phyloP scores from a whole-genome alignment of 2,888 invertebrate genomes.

The Neocrepidodera transversa region DNA sequence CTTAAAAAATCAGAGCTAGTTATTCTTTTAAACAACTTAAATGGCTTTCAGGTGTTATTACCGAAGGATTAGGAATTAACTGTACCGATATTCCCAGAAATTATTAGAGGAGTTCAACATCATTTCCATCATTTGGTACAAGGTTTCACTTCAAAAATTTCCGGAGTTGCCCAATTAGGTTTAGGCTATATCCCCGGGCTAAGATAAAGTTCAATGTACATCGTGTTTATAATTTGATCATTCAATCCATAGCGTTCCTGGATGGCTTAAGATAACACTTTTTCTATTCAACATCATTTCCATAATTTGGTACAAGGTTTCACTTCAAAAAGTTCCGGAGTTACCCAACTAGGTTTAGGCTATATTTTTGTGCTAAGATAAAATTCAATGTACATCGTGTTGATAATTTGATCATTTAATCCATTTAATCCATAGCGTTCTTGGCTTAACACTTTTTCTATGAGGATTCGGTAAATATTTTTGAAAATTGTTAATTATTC shows the following conservation, averaged over 20 bases:
- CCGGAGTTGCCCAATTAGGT: constrained; percentile 92
- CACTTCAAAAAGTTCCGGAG: constrained; percentile 77
- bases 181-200: constrained; percentile 97
- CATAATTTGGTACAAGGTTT: constrained; percentile 83
- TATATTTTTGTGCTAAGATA: constrained; percentile 98
- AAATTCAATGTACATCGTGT: constrained; percentile 99
- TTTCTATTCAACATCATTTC: constrained; percentile 82
- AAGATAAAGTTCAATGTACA: constrained; percentile 99
- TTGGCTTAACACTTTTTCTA: constrained; percentile 98
- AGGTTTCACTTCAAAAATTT: constrained; percentile 80
- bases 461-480: constrained; percentile 80
- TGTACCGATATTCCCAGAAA: constrained; percentile 91
- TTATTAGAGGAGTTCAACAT: constrained; percentile 83
- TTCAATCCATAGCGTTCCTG: constrained; percentile 98
- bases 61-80: constrained; percentile 80
- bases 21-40: too few species aligned
- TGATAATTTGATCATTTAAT: constrained; percentile 99
- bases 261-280: too few species aligned
- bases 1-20: too few species aligned
- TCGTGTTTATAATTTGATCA: constrained; percentile 99
- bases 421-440: constrained; percentile 93
- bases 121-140: constrained; percentile 85
- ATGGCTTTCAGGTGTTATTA: constrained; percentile 89
- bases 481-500: constrained; percentile 5
- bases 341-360: constrained; percentile 95